These are phyloP conservation scores for Danio aesculapii DNA, from an alignment of 2,797 vertebrate species.

Conservation along the genomic window DNA sequence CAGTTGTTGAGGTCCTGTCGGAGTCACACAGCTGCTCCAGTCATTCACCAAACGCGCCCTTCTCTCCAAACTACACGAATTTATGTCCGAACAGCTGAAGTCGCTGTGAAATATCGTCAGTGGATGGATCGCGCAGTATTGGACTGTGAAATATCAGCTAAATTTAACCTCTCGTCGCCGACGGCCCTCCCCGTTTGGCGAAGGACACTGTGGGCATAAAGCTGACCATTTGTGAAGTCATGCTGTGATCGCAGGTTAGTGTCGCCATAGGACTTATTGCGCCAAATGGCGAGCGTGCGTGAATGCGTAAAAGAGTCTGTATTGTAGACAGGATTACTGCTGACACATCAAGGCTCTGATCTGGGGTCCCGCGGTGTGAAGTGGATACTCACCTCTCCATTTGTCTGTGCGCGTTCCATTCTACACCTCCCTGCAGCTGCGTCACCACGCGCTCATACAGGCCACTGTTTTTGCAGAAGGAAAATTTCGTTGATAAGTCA, in stretches of 20 bases:
- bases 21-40: constrained; percentile 70
- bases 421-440: constrained; percentile 6
- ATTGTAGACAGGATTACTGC: constrained; percentile 28
- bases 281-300: constrained; percentile 76
- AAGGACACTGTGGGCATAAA: constrained; percentile 45
- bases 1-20: constrained; percentile 14
- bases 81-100: constrained; percentile 49
- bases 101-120: constrained; percentile 34
- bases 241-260: constrained; percentile 67
- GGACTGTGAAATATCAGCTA: constrained; percentile 24
- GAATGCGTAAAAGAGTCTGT: constrained; percentile 1
- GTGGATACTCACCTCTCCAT: constrained; percentile 34
- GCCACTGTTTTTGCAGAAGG: neutral
- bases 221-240: constrained; percentile 73
- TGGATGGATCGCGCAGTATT: constrained; percentile 11
- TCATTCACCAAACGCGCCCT: constrained; percentile 61
- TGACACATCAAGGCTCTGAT: constrained; percentile 45
- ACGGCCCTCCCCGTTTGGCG: constrained; percentile 20
- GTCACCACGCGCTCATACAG: neutral
- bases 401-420: constrained; percentile 31
- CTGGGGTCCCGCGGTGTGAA: constrained; percentile 48
- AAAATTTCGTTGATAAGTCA: neutral
- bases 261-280: constrained; percentile 77
- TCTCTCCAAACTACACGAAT: constrained; percentile 12
- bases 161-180: constrained; percentile 27